Evolutionary conservation across 2,113 vertebrate species (phyloP).

Genomic region (Rallus limicola): DNA sequence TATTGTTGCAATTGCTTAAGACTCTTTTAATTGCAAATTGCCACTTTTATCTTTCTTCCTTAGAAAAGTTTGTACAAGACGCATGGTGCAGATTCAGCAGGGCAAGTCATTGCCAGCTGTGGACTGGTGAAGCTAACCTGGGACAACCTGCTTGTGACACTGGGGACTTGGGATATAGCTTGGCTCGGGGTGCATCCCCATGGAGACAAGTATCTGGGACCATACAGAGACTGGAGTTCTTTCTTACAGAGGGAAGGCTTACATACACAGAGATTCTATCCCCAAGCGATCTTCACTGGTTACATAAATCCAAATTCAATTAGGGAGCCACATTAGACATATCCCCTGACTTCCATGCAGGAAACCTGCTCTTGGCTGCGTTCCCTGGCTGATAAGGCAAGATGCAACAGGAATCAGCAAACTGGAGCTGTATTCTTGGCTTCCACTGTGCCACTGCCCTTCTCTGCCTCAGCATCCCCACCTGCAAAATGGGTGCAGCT

Average conservation of each 20-base stretch:
- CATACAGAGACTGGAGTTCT: not conserved
- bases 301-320: not conserved
- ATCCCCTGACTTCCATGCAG: not conserved
- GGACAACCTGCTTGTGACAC: not conserved
- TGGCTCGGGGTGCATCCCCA: not conserved
- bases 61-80: accelerated
- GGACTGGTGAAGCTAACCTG: not conserved
- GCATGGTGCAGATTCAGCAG: no score
- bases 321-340: not conserved
- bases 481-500: not conserved
- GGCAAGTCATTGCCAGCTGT: not conserved
- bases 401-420: not conserved
- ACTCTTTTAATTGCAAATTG: not conserved
- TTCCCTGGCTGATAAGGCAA: not conserved
- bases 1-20: not conserved
- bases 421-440: not conserved
- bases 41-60: not conserved
- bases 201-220: not conserved
- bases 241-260: not conserved
- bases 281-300: not conserved
- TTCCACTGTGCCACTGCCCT: not conserved
- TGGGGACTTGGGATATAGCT: not conserved
- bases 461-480: not conserved
- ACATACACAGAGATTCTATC: not conserved
- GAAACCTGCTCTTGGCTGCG: not conserved